Evolutionary conservation across 2,888 invertebrate genomes (phyloP), one percentile per base, ranked within the genome.

Genomic region (Drosophila eohydei): DNA sequence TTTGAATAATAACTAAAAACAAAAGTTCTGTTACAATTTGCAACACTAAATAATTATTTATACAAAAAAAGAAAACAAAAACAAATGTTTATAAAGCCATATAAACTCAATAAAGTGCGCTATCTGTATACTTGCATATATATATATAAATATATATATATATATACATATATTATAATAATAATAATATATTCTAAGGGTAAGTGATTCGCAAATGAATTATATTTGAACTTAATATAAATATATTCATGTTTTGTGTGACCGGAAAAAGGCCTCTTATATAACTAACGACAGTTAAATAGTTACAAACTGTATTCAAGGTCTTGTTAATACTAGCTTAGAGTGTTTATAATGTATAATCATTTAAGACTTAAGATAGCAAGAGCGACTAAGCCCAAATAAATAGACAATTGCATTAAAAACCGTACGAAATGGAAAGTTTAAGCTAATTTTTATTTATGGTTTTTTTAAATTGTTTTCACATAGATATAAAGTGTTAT

Each of bases 301-400:
- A 70, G 64, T 79, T 69, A 62, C 51, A 60, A 71, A 71, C 58
- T 71, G 71, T 80, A 80, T 56, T 76, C 54, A 74, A 60, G 65
- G 51, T 76, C 76, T 60, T 72, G 72, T 80, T 78, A 80, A 76
- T 76, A 75, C 44, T 78, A 80, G 80, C 38, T 60, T 81, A 78
- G 78, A 55, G 60, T 66, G 74, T 78, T 81, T 61, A 57, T 14
- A 62, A 78, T 71, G 52, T 71, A 54, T 79, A 66, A 79, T 60
- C 76, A 21, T 57, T 60, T 50, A 65, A 44, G 44, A 60, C n/a
- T 36, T 12, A 61, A 60, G 26, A 44, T 36, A 56, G 38, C 32
- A 50, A 46, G 30, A 26, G 57, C 44, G 57, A 57, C n/a, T 50
- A 44, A 43, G 21, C 41, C 11, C 12, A 40, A 62, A 56, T 63